Conservation (phyloP, 2,797 vertebrate genomes). For the Schizothorax lantsangensis region DNA sequence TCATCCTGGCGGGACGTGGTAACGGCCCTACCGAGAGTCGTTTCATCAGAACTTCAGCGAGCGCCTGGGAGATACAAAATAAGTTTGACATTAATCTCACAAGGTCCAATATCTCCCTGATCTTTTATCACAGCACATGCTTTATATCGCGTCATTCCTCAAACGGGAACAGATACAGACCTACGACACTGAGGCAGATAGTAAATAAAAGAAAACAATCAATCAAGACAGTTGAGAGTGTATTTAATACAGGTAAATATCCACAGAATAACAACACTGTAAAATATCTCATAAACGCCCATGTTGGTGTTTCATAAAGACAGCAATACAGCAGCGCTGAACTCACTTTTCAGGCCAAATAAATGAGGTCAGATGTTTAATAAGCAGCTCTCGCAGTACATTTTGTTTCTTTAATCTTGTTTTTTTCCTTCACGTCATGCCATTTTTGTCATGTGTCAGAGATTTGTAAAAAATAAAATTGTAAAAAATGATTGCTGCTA, state of each 20-base stretch:
- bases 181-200: background rate
- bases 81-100: conserved; percentile 36
- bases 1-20: conserved; percentile 15
- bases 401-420: background rate
- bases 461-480: background rate
- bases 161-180: background rate
- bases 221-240: background rate
- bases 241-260: background rate
- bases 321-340: background rate
- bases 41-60: conserved; percentile 2
- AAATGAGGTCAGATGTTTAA: background rate
- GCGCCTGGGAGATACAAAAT: conserved; percentile 20
- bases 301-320: background rate
- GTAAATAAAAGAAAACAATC: background rate
- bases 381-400: background rate
- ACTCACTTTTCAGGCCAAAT: background rate
- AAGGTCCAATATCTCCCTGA: conserved; percentile 31
- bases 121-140: conserved; percentile 24
- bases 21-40: conserved; percentile 5
- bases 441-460: background rate
- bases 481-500: background rate
- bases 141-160: background rate
- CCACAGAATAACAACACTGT: background rate
- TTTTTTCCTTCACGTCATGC: background rate
- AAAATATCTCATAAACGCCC: background rate